Base-by-base conservation (phyloP, 2,888 invertebrate genomes). In the Drosophila mimica region DNA sequence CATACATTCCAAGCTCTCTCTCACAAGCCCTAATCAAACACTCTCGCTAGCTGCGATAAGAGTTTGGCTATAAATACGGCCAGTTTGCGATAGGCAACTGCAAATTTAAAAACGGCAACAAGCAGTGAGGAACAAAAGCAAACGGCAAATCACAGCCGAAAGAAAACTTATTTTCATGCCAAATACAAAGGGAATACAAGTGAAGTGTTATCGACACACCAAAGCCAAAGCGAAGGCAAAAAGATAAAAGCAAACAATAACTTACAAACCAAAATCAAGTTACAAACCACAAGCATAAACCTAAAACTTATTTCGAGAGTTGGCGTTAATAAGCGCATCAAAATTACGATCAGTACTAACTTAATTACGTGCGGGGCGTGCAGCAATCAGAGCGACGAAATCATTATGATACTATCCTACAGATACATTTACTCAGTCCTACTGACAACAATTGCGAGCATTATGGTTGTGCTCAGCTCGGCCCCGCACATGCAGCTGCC, bases 391-490 rank as follows among this genome's bases (percentile, higher is more conserved):
- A 83, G 78, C 80, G 89, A 91, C 77, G 81, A 84, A 68, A 85
- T 82, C 70, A 91, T 84, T 70, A 91, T 91, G 92, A 76, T 87
- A 34, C 66, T 83, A 68, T 85, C 83, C 60, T 83, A 79, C 57
- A 85, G 89, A 78, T 87, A 77, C 58, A 75, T 91, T 48, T 90
- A 83, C 74, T 72, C 91, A 43, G 69, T 91, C 28, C 56, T 91
- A 43, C 63, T 91, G 67, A 81, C 84, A 59, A 91, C 87, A 65
- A 71, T 92, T 72, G 77, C 86, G 71, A 87, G 88, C 68, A 86
- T 88, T 64, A 92, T 91, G 92, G 91, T 92, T 38, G 88, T 91
- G 46, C 70, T 83, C 59, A 82, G 83, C 56, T 71, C 87, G 17
- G 83, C 83, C 34, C 70, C 83, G 51, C 82, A 89, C 81, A 82